Base-by-base conservation (phyloP, 1,140 invertebrate species). In the Drosophila kanapiae region DNA sequence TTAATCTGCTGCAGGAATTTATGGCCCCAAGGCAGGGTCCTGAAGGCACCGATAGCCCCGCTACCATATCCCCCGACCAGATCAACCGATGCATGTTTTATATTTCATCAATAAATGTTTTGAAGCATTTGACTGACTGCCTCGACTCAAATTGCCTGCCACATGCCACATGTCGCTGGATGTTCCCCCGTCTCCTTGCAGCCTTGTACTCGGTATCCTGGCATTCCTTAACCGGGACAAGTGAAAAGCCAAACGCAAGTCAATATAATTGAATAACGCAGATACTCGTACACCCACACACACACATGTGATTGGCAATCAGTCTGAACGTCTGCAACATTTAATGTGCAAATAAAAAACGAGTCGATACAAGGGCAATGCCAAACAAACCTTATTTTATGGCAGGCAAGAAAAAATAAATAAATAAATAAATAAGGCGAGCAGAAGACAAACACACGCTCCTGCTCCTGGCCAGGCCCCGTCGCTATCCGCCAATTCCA, bases 321-420 rank as follows among this genome's bases (percentile, higher is more conserved):
- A 90, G 80, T 91, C 87, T 75, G 80, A 76, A 75, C 77, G 78
- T 87, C 87, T 87, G 83, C 80, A 88, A 81, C 83, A 91, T 91
- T 91, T 77, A 87, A 91, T 91, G 88, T 88, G 87, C 87, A 91
- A 91, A 91, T 91, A 91, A 91, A 91, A 91, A 91, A 76, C 56
- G 58, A 78, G 53, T 71, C 80, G 61, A 83, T 74, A 84, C 80
- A 87, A 84, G 85, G 80, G 82, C 83, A 87, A 80, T 88, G 77
- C 80, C 84, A 83, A 87, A 88, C 80, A 82, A 82, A 84, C 80
- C 84, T 80, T 75, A 88, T 88, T 87, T 87, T 88, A 87, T 87
- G 78, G 80, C 84, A 71, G 63, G 57, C 69, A 80, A 88, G 67
- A 75, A 70, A 75, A 65, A 80, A 82, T 67, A 87, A 86, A 82